Evolutionary conservation across 2,888 invertebrate genomes (phyloP).

Genomic region (Rhopalosiphum nymphaeae): DNA sequence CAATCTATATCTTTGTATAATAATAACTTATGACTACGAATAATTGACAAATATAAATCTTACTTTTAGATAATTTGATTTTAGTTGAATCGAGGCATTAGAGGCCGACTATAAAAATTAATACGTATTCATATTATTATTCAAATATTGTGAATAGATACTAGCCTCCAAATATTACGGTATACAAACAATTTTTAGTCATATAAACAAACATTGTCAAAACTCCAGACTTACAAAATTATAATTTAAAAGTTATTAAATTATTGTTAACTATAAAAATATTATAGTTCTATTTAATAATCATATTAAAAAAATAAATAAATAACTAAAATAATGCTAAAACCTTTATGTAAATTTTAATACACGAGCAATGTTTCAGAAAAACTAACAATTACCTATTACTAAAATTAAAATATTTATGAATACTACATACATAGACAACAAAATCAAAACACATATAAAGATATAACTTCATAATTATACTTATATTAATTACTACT

Average conservation of each 20-base stretch:
- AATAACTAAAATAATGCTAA: no score
- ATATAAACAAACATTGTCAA: background rate
- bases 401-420: no score
- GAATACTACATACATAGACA: background rate
- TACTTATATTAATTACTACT: no score
- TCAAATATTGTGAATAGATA: background rate
- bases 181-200: background rate
- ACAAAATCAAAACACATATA: background rate
- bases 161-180: no score
- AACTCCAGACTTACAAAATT: background rate
- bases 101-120: background rate
- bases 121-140: no score
- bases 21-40: background rate
- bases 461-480: no score
- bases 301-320: no score
- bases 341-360: no score
- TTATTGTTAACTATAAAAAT: no score
- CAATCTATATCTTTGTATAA: background rate
- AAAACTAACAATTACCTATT: no score
- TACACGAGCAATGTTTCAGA: background rate
- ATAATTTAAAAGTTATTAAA: no score
- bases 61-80: background rate
- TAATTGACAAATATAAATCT: background rate
- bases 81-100: rapidly evolving
- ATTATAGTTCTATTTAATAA: no score